Base-by-base conservation (phyloP, 2,888 invertebrate genomes). In the Sphinx pinastri region DNA sequence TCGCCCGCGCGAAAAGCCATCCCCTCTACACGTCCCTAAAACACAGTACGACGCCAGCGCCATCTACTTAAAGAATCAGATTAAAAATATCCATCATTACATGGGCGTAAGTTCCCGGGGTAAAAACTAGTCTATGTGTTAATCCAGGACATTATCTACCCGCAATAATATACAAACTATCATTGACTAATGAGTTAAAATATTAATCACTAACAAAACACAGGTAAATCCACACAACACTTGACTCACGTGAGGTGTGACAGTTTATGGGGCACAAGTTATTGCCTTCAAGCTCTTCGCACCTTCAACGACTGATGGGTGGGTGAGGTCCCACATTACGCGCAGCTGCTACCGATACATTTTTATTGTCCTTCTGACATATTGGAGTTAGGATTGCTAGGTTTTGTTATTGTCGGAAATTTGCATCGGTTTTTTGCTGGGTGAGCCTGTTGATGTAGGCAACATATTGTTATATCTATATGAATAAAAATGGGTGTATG, bases 321-420 rank as follows among this genome's bases (percentile, higher is more conserved):
- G 82, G 38, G 31, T 80, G 85, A 77, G 86, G 85, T 86, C 83
- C 84, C 81, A 88, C 90, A 90, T 90, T 89, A 86, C 84, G 74
- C 76, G 75, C 91, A 91, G 81, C 87, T 84, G 90, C 84, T 80
- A 80, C 82, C 87, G 86, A 89, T 89, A 90, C 87, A 87, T 87
- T 91, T 91, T 90, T 91, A 91, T 91, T 88, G 88, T 88, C 82
- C 82, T 83, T 85, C 85, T 78, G 83, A 84, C 82, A 80, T 81
- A 67, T 70, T 54, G 49, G 49, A 31, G 57, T 49, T 67, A 51
- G 47, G 49, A 19, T 55, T 55, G 55, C 51, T 51, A 51, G 51
- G 38, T 13, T 13, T 51, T 47, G 47, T 12, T 51, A 51, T 38
- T 5, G 7, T 8, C 38, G 38, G 38, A 5, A 38, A 38, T 38